Evolutionary conservation across 2,113 vertebrate genomes (phyloP).

Genomic region (Aegotheles bennettii): DNA sequence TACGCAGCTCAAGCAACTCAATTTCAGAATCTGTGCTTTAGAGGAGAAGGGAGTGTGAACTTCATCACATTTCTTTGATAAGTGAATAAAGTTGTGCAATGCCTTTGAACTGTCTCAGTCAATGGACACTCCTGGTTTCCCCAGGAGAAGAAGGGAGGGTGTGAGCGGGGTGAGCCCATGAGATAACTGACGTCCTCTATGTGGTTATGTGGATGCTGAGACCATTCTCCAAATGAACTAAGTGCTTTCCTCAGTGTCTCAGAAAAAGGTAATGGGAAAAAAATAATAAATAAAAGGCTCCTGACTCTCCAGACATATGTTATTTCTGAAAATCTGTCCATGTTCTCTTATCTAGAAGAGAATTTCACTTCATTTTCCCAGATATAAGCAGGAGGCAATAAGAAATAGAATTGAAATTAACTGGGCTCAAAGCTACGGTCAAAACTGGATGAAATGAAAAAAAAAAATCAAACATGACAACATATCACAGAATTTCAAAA

Average conservation of each 20-base stretch:
- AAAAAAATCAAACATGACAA: neutral
- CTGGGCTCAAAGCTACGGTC: neutral
- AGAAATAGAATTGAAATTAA: neutral
- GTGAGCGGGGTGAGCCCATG: neutral
- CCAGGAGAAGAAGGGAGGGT: neutral
- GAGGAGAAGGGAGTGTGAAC: neutral
- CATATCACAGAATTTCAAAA: neutral
- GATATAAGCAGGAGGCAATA: neutral
- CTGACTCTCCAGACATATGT: neutral
- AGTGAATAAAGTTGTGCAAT: neutral
- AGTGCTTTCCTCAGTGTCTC: neutral
- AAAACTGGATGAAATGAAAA: neutral
- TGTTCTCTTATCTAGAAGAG: neutral
- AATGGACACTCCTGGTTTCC: neutral
- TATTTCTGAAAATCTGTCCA: neutral
- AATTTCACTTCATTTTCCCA: neutral
- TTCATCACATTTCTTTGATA: neutral
- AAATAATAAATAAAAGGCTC: too few relatives aligned
- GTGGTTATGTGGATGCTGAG: neutral
- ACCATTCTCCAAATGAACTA: neutral
- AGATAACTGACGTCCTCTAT: neutral
- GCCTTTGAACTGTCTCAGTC: neutral
- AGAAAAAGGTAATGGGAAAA: neutral
- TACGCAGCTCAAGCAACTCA: neutral
- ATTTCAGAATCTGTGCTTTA: neutral